Conservation (phyloP, 2,113 vertebrate genomes). For the Illadopsis cleaveri region DNA sequence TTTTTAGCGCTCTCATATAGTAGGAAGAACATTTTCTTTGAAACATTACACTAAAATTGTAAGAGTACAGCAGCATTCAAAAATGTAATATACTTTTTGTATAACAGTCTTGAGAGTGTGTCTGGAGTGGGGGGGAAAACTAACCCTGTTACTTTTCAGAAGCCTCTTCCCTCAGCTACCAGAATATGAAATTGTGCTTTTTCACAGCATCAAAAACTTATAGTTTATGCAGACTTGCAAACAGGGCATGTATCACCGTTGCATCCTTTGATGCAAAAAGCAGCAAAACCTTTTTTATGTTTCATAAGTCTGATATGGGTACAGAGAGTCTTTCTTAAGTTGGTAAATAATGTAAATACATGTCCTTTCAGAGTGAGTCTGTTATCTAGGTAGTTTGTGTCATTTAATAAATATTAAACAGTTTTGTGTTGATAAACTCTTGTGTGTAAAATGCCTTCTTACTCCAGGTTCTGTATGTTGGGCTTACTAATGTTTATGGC, state of each 20-base stretch:
- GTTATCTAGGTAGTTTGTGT: slow-evolving; percentile 80
- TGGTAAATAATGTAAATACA: slow-evolving; percentile 81
- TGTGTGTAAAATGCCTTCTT: slow-evolving; percentile 58
- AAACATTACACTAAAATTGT: slow-evolving; percentile 57
- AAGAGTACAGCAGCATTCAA: slow-evolving; percentile 78
- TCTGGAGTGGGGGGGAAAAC: slow-evolving; percentile 41
- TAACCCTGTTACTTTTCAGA: slow-evolving; percentile 61
- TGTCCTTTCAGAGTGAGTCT: slow-evolving; percentile 78
- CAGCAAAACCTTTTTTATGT: slow-evolving; percentile 71
- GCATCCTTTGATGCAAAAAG: slow-evolving; percentile 67
- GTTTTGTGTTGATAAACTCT: slow-evolving; percentile 75
- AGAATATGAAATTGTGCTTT: slow-evolving; percentile 55
- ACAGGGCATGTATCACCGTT: slow-evolving; percentile 61
- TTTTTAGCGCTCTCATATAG: slow-evolving; percentile 57
- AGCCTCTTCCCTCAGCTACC: slow-evolving; percentile 62
- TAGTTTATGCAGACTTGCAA: slow-evolving; percentile 64
- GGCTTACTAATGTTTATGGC: slow-evolving; percentile 43
- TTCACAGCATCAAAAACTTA: slow-evolving; percentile 65
- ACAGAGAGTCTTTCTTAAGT: slow-evolving; percentile 75
- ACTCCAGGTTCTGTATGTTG: slow-evolving; percentile 23
- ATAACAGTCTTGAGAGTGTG: slow-evolving; percentile 64
- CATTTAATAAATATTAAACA: slow-evolving; percentile 81
- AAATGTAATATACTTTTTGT: slow-evolving; percentile 76
- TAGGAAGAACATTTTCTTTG: slow-evolving; percentile 60
- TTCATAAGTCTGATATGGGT: slow-evolving; percentile 73